These are phyloP conservation scores for Andricus grossulariae DNA, from an alignment of 1,140 invertebrate species.

Conservation along the genomic window DNA sequence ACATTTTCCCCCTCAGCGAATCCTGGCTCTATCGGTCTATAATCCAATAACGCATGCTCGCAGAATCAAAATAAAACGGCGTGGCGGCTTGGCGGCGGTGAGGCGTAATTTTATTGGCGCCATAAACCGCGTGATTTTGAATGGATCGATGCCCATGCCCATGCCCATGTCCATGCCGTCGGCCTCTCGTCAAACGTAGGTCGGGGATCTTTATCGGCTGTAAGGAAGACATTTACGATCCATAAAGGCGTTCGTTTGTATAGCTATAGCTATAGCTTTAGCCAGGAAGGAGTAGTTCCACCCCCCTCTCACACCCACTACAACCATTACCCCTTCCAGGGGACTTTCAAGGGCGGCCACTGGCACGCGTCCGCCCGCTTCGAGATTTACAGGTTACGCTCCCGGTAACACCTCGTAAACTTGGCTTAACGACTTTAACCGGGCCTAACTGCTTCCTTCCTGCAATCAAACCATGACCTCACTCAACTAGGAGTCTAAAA, in stretches of 20 bases:
- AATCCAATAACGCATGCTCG: conserved; percentile 54
- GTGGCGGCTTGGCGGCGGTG: conserved; percentile 35
- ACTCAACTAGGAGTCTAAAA: conserved; percentile 19
- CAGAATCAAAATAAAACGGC: conserved; percentile 56
- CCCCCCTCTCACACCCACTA: conserved; percentile 63
- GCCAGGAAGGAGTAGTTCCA: conserved; percentile 41
- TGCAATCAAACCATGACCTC: conserved; percentile 74
- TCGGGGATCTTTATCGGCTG: conserved; percentile 74
- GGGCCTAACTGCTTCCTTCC: conserved; percentile 77
- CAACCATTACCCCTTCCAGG: conserved; percentile 73
- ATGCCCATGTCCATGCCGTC: conserved; percentile 38
- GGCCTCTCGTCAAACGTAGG: conserved; percentile 66
- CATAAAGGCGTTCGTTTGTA: conserved; percentile 74
- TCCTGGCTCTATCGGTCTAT: conserved; percentile 50
- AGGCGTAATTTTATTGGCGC: conserved; percentile 59
- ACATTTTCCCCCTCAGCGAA: conserved; percentile 52
- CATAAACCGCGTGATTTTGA: conserved; percentile 60
- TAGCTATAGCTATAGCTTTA: conserved; percentile 38
- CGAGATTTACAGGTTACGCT: conserved; percentile 76
- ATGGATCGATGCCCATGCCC: conserved; percentile 38
- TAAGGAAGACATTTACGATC: conserved; percentile 77
- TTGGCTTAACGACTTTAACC: conserved; percentile 76
- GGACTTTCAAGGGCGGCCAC: conserved; percentile 73
- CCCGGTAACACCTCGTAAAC: conserved; percentile 77
- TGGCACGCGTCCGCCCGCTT: conserved; percentile 72